Evolutionary conservation across 2,797 vertebrate genomes (phyloP), one percentile per base, ranked within the genome.

Genomic region (Mallotus villosus): DNA sequence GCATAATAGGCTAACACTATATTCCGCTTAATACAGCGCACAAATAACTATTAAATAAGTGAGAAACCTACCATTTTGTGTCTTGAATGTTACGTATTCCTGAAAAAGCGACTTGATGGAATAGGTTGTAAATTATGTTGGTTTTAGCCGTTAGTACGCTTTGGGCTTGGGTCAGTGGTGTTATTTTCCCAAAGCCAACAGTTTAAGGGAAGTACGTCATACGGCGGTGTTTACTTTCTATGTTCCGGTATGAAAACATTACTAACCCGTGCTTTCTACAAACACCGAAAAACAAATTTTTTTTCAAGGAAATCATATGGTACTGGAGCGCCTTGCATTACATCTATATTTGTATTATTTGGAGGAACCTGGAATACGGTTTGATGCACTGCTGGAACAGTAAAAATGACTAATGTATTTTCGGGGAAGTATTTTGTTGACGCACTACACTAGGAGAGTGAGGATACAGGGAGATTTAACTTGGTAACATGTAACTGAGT

Each of bases 1-100:
- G 6, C 74, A 46, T 24, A 0, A 4, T 1, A 72, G 63, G 85
- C 84, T 85, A 86, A 73, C 29, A 21, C 0, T 16, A 53, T 69
- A 55, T 76, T 76, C 24, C 0, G 14, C 1, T 2, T 0, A 0
- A 19, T 19, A n/a, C 1, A 60, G 59, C 37, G 46, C 0, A 27
- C 64, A 21, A 0, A 24, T 49, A 0, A 0, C 0, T 22, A 4
- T 63, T 21, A 37, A 68, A 22, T 2, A 0, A 0, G 0, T 0
- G 7, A 0, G 0, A 1, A 60, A 69, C 91, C 87, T 81, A 94
- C 93, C 93, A 94, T 94, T 69, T 77, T 90, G 83, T 73, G 51
- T 79, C 21, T 12, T 11, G 21, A 46, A 2, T 49, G 71, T 87
- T 75, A 71, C 0, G 2, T 63, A 2, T 85, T 79, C 25, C 53